Base-by-base conservation (phyloP, 2,888 invertebrate species). In the Tetrapedia diversipes region DNA sequence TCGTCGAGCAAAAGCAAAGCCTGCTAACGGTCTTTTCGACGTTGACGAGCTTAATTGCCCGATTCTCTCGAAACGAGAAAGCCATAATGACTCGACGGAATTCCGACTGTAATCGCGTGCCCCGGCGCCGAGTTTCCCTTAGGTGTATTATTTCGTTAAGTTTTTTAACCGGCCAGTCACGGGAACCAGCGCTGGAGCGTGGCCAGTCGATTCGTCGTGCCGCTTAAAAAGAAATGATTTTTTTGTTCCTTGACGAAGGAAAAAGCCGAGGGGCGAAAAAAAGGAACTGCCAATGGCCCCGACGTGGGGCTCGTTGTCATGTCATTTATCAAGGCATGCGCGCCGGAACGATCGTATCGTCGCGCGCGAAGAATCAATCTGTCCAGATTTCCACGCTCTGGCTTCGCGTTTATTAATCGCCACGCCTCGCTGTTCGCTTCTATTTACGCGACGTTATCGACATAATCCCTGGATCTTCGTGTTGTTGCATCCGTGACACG, bases 121-220 rank as follows among this genome's bases (percentile, higher is more conserved):
- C 24, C n/a, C 11, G 45, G 11, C 34, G 29, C 8, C 45, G 27
- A 47, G 47, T 24, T 47, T 16, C n/a, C n/a, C n/a, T n/a, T n/a
- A n/a, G 47, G 6, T 37, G 47, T 73, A 80, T 85, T 82, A 77
- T 82, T 85, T 80, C 83, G 85, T 84, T 74, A 79, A 77, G 57
- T 80, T 77, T 70, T 81, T 74, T 78, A 84, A 68, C 61, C 51
- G 54, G 64, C 66, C 69, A 77, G 70, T 70, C 70, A 71, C 41
- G 65, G 67, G 61, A 68, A n/a, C n/a, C 80, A 70, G 39, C 27
- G n/a, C 56, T 81, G 75, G 72, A 71, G 73, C 64, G 71, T 79
- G 79, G 66, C 84, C 75, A 70, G 77, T 79, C 81, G 84, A 84
- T 84, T 86, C 71, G 86, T 75, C 73, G 65, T 70, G 76, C 69